These are phyloP conservation scores for Podilymbus podiceps DNA, from an alignment of 2,113 vertebrate genomes.

Conservation along the genomic window DNA sequence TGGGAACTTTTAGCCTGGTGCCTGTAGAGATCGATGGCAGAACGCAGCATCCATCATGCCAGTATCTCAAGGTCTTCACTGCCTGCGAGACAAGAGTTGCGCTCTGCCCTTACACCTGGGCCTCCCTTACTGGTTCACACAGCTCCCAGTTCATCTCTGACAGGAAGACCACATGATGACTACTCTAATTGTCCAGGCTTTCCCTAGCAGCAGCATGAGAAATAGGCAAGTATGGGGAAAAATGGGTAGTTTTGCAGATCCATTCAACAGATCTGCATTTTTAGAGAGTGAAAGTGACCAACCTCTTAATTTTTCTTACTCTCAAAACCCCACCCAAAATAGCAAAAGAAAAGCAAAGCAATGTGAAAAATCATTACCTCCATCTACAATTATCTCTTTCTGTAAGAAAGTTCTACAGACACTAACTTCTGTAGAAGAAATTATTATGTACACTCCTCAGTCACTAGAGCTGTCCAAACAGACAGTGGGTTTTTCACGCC, in stretches of 20 bases:
- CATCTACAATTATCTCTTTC: not conserved
- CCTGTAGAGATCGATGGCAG: not conserved
- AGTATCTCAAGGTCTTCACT: not conserved
- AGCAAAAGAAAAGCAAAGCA: not conserved
- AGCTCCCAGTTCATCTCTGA: not conserved
- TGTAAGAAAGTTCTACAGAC: not conserved
- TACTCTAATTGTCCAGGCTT: not conserved
- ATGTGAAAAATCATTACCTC: not conserved
- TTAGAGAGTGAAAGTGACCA: not conserved
- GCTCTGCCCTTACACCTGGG: not conserved
- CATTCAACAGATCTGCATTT: not conserved
- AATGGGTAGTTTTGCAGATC: not conserved
- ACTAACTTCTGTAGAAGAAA: not conserved
- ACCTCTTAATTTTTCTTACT: not conserved
- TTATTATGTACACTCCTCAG: not conserved
- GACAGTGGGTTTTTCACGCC: not conserved
- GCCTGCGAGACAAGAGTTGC: fast-evolving
- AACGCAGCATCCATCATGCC: not conserved
- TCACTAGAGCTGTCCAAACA: not conserved
- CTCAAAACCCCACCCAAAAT: not conserved
- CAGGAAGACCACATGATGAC: not conserved
- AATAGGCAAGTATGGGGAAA: not conserved
- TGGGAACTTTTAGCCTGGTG: not conserved
- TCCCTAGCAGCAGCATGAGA: not conserved
- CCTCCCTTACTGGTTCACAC: not conserved